These are phyloP conservation scores for Morpho helenor DNA, from an alignment of 2,888 invertebrate genomes.

Conservation along the genomic window DNA sequence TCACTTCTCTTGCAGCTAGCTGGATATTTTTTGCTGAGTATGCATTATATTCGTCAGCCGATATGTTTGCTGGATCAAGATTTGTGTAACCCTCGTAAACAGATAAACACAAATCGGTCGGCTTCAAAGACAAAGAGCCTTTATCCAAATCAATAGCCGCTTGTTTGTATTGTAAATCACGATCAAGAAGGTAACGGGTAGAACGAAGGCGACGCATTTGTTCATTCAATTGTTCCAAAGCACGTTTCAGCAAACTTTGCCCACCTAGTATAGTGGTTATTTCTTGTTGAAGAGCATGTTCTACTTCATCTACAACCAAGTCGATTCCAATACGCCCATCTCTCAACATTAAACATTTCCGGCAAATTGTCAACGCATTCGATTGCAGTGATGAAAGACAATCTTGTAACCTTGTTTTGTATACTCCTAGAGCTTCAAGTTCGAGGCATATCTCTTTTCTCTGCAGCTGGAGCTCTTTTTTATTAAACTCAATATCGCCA, in stretches of 20 bases:
- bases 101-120: slow-evolving; percentile 84
- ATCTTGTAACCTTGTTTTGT: slow-evolving; percentile 87
- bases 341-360: slow-evolving; percentile 87
- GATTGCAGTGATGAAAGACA: slow-evolving; percentile 84
- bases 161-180: slow-evolving; percentile 91
- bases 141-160: slow-evolving; percentile 88
- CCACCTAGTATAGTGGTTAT: slow-evolving; percentile 86
- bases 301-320: slow-evolving; percentile 89
- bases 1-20: slow-evolving; percentile 86
- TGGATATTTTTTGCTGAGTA: slow-evolving; percentile 85
- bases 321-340: slow-evolving; percentile 90
- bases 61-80: slow-evolving; percentile 82
- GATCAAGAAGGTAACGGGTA: slow-evolving; percentile 88
- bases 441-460: slow-evolving; percentile 87
- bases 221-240: slow-evolving; percentile 88
- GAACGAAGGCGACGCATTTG: slow-evolving; percentile 90
- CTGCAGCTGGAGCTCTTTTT: slow-evolving; percentile 86
- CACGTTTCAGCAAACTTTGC: slow-evolving; percentile 82
- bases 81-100: slow-evolving; percentile 83
- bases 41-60: slow-evolving; percentile 87
- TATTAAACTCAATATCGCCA: slow-evolving; percentile 89
- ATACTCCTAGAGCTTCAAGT: slow-evolving; percentile 86
- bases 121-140: slow-evolving; percentile 83
- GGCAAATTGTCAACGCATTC: slow-evolving; percentile 82
- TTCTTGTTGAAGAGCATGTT: slow-evolving; percentile 88